Percentiles rank a stretch among this genome's conserved stretches.
Conservation (phyloP, 1,140 invertebrate genomes). For the Goniozus legneri region DNA sequence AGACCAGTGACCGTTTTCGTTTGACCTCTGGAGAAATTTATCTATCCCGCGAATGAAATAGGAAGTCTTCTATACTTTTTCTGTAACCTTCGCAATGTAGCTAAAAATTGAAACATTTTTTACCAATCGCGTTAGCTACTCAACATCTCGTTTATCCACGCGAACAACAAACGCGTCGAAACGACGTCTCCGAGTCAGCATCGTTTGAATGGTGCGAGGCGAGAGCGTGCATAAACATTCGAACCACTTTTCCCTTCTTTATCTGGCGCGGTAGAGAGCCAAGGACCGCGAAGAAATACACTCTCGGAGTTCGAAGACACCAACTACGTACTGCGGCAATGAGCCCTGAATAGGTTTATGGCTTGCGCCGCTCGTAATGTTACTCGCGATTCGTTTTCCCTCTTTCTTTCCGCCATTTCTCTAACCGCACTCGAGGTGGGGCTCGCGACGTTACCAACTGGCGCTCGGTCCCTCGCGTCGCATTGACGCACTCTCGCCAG, state of each 20-base stretch:
- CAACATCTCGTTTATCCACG: too few species aligned
- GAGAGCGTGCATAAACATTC: not conserved
- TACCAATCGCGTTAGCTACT: too few species aligned
- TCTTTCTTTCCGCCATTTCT: slow-evolving; percentile 1
- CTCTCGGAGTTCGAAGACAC: slow-evolving; percentile 16
- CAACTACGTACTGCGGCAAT: slow-evolving; percentile 13
- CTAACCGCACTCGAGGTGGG: slow-evolving; percentile 8
- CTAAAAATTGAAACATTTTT: too few species aligned
- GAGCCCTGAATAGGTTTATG: slow-evolving; percentile 30
- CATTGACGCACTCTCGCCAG: not conserved
- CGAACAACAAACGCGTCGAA: too few species aligned
- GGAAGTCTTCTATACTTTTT: too few species aligned
- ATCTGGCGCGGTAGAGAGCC: not conserved
- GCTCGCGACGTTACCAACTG: not conserved
- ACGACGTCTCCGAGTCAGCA: too few species aligned
- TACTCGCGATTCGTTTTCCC: slow-evolving; percentile 12
- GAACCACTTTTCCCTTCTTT: not conserved
- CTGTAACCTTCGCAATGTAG: too few species aligned
- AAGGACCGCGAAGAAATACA: slow-evolving; percentile 3
- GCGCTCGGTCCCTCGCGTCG: not conserved
- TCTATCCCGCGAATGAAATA: too few species aligned
- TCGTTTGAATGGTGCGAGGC: too few species aligned
- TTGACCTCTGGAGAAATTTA: too few species aligned
- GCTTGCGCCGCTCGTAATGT: slow-evolving; percentile 14
- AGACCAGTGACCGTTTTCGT: too few species aligned